phyloP scores from a whole-genome alignment of 1,140 invertebrate species.

The Saccostrea echinata region DNA sequence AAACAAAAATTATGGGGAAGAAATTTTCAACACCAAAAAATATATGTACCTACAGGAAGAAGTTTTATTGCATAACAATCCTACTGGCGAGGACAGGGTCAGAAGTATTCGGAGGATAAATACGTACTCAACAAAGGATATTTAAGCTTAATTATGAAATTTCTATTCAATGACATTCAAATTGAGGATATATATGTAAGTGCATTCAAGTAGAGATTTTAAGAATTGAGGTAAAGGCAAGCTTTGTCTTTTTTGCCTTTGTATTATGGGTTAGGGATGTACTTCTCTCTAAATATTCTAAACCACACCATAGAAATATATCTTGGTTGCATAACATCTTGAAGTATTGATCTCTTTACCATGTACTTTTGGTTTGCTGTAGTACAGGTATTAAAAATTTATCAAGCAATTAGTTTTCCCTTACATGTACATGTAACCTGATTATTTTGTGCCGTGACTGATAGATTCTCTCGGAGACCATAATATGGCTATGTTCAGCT shows the following conservation, averaged over 20 bases:
- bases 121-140: neutral
- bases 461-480: neutral
- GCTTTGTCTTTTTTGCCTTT: neutral
- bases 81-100: neutral
- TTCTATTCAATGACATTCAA: neutral
- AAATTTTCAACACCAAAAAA: neutral
- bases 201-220: neutral
- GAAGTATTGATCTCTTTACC: neutral
- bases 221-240: neutral
- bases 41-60: neutral
- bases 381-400: slow-evolving; percentile 18
- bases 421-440: neutral
- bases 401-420: slow-evolving; percentile 22
- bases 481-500: neutral
- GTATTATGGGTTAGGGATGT: neutral
- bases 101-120: neutral
- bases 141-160: neutral
- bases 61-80: neutral
- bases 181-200: neutral
- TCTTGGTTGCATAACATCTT: neutral
- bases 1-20: neutral
- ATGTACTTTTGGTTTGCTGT: slow-evolving; percentile 9
- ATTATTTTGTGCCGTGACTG: slow-evolving; percentile 16
- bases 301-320: neutral
- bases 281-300: neutral